Base-by-base conservation (phyloP, 2,113 vertebrate genomes). In the Phocoena phocoena region DNA sequence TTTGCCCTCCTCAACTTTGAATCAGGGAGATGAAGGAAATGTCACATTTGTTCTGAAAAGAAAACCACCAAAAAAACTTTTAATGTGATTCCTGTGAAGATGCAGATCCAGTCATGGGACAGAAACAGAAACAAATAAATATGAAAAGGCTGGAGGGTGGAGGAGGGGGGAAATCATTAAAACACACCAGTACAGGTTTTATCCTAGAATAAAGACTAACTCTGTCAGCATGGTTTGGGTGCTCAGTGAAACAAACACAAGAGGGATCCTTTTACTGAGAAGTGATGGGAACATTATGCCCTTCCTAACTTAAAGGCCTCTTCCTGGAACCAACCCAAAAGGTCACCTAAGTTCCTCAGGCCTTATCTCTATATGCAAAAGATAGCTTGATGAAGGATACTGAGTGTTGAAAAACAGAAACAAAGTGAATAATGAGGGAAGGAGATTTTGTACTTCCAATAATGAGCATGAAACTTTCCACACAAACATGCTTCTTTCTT, bases 11-110 rank as follows among this genome's bases (percentile, higher is more conserved):
- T 93, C 44, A 96, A 63, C 26, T 94, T 68, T 67, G 28, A 91
- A 93, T 87, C 82, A 93, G 85, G 44, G 47, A 97, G 68, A 90
- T 83, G 53, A 97, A 93, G 96, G 85, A 97, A 97, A 96, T 93
- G 88, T 83, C 91, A 79, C 60, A 94, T 95, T 95, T 95, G 33
- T 96, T 97, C 79, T 94, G 85, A 76, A 97, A 95, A 93, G 50
- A 95, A 97, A 95, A 90, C 47, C 82, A 85, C 33, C 58, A 74
- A 86, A 95, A 95, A 96, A 41, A 94, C 38, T 93, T 95, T 83
- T 76, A 93, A 94, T 88, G 81, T 95, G 68, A 71, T 96, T 71
- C 36, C 33, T 95, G 18, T 76, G 67, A 88, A 93, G 79, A 38
- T 67, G 77, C 41, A 86, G 25, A 94, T 20, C 33, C 55, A 82